Conservation (phyloP, 37 sponge, comb jelly and placozoan genomes). For the Tethya wilhelma region DNA sequence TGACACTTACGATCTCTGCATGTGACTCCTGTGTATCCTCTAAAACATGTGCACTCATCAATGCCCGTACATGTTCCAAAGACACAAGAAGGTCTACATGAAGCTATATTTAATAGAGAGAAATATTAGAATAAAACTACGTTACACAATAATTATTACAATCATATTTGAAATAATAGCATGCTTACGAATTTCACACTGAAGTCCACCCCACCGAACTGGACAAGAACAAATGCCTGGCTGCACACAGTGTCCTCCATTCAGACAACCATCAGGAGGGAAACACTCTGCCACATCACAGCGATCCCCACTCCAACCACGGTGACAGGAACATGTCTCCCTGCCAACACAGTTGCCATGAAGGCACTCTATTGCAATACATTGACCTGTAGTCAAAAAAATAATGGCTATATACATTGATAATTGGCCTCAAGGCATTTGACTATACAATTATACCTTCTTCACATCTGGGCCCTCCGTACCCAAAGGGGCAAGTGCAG, state of each 20-base stretch:
- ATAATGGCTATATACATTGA: neutral
- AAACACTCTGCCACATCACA: slow-evolving; percentile 4
- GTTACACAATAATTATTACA: no score
- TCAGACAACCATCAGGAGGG: slow-evolving; percentile 14
- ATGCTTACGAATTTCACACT: neutral
- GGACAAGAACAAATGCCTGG: slow-evolving; percentile 19
- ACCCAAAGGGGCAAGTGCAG: neutral
- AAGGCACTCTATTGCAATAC: neutral
- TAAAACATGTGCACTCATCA: no score
- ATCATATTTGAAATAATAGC: no score
- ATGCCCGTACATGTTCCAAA: no score
- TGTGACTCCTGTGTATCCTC: no score
- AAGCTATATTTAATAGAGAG: no score
- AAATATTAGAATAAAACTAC: no score
- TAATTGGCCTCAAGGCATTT: neutral
- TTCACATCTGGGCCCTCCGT: slow-evolving; percentile 10
- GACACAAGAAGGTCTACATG: neutral
- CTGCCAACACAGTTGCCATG: neutral
- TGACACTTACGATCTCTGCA: no score
- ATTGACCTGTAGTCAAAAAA: neutral
- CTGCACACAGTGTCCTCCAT: slow-evolving; percentile 13
- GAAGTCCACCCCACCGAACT: neutral
- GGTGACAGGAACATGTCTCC: neutral
- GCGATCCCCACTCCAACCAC: neutral
- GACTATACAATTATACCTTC: neutral